phyloP scores from a whole-genome alignment of 2,113 vertebrate species.

The Tupaia chinensis region DNA sequence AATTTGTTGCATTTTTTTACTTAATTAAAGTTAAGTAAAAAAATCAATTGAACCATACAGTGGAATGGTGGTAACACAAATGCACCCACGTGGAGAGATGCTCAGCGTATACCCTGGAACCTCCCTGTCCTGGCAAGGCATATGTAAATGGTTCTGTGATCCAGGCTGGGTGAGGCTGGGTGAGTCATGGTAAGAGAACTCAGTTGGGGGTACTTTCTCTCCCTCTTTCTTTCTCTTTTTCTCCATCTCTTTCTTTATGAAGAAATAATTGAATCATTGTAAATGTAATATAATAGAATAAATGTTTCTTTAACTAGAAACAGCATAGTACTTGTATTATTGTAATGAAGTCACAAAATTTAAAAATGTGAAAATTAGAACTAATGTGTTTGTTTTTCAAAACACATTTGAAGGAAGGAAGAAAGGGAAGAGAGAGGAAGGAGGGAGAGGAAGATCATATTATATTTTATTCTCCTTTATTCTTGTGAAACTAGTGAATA shows the following conservation, averaged over 20 bases:
- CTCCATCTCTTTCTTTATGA: no score
- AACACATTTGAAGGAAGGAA: background rate
- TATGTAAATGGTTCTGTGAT: no score
- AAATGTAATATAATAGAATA: background rate
- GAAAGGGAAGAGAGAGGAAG: background rate
- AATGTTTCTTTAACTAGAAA: background rate
- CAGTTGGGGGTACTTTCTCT: no score
- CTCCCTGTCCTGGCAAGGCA: no score
- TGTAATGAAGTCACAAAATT: background rate
- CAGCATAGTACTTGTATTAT: background rate
- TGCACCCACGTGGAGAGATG: no score
- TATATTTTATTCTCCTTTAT: background rate
- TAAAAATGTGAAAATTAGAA: background rate
- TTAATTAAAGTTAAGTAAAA: background rate
- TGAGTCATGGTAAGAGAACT: no score
- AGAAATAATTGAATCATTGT: no score
- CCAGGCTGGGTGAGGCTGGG: no score
- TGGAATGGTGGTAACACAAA: no score
- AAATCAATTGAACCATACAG: no score
- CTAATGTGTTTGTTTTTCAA: background rate
- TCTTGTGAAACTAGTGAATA: background rate
- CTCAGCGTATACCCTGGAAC: no score
- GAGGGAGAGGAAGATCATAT: background rate
- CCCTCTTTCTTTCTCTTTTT: no score
- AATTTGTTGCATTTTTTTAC: background rate